A percentile compares a stretch with the other conserved stretches of the same genome.
Conservation (phyloP, 2,797 vertebrate genomes). For the Tokudaia tokunoshimensis region DNA sequence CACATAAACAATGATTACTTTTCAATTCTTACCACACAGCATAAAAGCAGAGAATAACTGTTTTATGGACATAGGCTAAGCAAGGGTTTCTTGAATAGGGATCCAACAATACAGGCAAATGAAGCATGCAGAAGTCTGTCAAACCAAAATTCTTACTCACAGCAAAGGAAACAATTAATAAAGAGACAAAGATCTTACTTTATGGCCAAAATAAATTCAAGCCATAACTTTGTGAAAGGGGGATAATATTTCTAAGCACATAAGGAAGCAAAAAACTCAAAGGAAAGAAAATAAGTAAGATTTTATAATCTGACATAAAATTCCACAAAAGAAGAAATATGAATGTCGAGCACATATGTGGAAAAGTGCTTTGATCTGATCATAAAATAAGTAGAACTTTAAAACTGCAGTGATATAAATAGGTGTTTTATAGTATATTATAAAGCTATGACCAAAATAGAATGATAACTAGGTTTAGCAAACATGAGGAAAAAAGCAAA, state of each 20-base stretch:
- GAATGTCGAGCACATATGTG: background rate
- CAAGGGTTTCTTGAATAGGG: background rate
- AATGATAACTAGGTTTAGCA: background rate
- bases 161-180: background rate
- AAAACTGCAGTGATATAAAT: background rate
- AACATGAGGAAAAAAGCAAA: background rate
- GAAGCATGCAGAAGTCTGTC: background rate
- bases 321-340: background rate
- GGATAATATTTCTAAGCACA: background rate
- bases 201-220: background rate
- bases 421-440: background rate
- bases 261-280: background rate
- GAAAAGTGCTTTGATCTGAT: background rate
- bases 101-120: no score
- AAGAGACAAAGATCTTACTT: background rate
- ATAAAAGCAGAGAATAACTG: background rate
- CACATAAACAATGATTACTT: background rate
- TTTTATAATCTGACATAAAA: background rate
- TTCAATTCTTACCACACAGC: background rate
- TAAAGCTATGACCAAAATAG: background rate
- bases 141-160: background rate
- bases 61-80: background rate
- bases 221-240: background rate
- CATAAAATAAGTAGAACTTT: background rate
- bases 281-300: background rate